A percentile compares a stretch with the other conserved stretches of the same genome.
phyloP scores from a whole-genome alignment of 2,888 invertebrate genomes.

The Eristalinus aeneus region DNA sequence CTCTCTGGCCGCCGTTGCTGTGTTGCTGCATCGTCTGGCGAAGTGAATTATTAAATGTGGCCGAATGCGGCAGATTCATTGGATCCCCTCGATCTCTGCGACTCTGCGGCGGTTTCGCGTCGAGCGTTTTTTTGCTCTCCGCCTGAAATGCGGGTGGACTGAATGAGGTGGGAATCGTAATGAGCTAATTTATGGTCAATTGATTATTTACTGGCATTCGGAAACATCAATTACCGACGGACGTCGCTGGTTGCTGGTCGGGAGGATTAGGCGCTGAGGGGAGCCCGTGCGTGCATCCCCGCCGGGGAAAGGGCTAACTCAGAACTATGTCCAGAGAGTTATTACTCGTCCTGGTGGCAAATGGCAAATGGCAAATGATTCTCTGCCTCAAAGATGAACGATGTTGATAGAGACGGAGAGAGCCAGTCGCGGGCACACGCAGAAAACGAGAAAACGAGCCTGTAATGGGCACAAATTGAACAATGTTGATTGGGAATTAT shows the following conservation, averaged over 20 bases:
- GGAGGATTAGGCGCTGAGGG: neutral
- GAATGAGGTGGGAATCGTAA: slow-evolving; percentile 75
- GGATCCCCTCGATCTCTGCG: slow-evolving; percentile 55
- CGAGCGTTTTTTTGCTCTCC: neutral
- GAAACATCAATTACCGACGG: slow-evolving; percentile 79
- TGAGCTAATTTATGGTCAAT: slow-evolving; percentile 81
- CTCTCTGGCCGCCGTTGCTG: slow-evolving; percentile 12
- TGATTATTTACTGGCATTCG: slow-evolving; percentile 81
- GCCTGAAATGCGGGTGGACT: slow-evolving; percentile 64
- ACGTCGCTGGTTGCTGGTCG: slow-evolving; percentile 36
- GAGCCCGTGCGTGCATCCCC: slow-evolving; percentile 1
- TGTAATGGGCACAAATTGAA: slow-evolving; percentile 66
- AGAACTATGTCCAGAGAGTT: slow-evolving; percentile 38
- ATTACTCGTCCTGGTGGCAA: slow-evolving; percentile 65
- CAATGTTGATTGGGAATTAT: slow-evolving; percentile 60
- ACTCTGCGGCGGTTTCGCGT: slow-evolving; percentile 4
- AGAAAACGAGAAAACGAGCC: slow-evolving; percentile 46
- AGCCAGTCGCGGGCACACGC: neutral
- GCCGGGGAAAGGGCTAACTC: neutral
- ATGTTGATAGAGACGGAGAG: slow-evolving; percentile 36
- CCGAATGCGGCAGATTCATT: slow-evolving; percentile 62
- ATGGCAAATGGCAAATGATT: slow-evolving; percentile 69
- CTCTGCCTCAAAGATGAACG: slow-evolving; percentile 51
- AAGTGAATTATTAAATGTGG: slow-evolving; percentile 71
- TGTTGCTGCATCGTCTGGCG: slow-evolving; percentile 61